Conservation (phyloP, 2,888 invertebrate species). For the Molanna angustata region DNA sequence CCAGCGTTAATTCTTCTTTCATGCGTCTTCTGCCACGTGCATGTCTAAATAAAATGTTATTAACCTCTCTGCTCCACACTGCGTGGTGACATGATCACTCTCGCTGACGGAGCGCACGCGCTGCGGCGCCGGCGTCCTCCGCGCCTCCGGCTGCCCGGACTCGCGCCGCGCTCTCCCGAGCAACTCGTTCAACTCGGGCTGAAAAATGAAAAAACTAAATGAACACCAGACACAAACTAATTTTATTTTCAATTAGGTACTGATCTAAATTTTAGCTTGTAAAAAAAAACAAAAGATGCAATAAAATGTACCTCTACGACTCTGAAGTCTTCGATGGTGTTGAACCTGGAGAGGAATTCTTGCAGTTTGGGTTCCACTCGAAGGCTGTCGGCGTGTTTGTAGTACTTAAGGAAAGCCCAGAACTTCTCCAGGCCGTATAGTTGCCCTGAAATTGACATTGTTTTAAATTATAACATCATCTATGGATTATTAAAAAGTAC, state of each 20-base stretch:
- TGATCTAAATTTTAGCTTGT: too few species aligned
- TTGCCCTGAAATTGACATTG: constrained; percentile 82
- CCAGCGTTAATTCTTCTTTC: not conserved
- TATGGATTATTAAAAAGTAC: too few species aligned
- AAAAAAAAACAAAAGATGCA: not conserved
- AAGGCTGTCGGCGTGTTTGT: constrained; percentile 73
- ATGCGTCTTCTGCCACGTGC: not conserved
- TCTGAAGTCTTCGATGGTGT: constrained; percentile 86
- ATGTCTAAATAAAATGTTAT: not conserved
- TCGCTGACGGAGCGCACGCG: constrained; percentile 50
- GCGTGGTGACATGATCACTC: constrained; percentile 40
- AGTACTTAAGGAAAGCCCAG: constrained; percentile 98
- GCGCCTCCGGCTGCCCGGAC: constrained; percentile 42
- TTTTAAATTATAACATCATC: too few species aligned
- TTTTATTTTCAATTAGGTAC: too few species aligned
- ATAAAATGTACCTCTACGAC: constrained; percentile 62
- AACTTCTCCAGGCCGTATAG: constrained; percentile 98
- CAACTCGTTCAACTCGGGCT: constrained; percentile 59
- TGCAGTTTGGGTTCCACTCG: constrained; percentile 72
- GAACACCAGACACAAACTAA: not conserved
- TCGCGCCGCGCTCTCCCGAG: constrained; percentile 44
- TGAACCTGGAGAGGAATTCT: constrained; percentile 73
- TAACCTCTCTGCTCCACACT: not conserved
- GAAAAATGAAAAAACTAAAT: constrained; percentile 20
- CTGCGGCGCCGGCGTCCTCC: constrained; percentile 53